Evolutionary conservation across 2,888 invertebrate species (phyloP).

Genomic region (Epicampocera succincta): DNA sequence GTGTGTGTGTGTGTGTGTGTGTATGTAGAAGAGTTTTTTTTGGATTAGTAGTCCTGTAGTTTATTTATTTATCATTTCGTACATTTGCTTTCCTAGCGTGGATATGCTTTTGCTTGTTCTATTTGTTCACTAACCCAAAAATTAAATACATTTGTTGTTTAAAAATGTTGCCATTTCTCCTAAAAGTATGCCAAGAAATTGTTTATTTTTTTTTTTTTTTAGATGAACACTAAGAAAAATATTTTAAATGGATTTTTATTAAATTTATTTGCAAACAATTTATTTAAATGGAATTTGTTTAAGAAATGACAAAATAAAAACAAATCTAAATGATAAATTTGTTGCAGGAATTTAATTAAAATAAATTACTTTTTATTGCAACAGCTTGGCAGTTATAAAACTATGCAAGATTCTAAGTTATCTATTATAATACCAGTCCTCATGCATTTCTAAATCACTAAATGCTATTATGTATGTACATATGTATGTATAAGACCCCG

Average conservation of each 20-base stretch:
- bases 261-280: slow-evolving; percentile 30
- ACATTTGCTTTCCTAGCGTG: slow-evolving; percentile 17
- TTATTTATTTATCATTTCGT: slow-evolving; percentile 47
- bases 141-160: slow-evolving; percentile 39
- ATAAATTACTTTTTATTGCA: not conserved
- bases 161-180: slow-evolving; percentile 34
- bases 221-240: slow-evolving; percentile 24
- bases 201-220: no score
- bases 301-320: not conserved
- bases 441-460: no score
- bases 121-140: slow-evolving; percentile 56
- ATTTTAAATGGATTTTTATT: slow-evolving; percentile 12
- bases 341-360: slow-evolving; percentile 39
- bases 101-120: not conserved
- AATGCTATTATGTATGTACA: no score
- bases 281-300: slow-evolving; percentile 26
- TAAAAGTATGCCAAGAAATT: slow-evolving; percentile 61
- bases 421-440: no score
- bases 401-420: no score
- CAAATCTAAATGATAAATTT: slow-evolving; percentile 30
- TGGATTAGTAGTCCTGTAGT: slow-evolving; percentile 21
- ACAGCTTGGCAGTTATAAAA: no score
- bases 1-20: no score
- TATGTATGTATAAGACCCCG: no score
- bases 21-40: not conserved